Base-by-base conservation (phyloP, 1,140 invertebrate genomes). In the Drosophila lini region DNA sequence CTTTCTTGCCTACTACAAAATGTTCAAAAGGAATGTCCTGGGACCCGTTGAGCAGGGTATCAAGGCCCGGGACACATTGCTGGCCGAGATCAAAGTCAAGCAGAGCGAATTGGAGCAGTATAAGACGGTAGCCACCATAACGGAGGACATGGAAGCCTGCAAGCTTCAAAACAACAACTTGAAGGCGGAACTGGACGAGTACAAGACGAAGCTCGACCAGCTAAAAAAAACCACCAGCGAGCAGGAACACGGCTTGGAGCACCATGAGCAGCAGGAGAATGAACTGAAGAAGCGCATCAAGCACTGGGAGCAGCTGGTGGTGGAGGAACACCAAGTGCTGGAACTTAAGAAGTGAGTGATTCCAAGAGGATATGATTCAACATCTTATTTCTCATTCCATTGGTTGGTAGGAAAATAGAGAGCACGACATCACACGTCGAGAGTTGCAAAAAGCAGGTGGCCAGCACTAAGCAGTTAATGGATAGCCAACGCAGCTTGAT, bases 1-100 rank as follows among this genome's bases (percentile, higher is more conserved):
- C 34, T 91, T 85, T 32, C 64, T 56, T 28, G 83, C 69, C 6
- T 91, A 82, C 44, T 91, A 82, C 40, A 91, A 85, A 13, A 41
- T 82, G 67, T 79, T 78, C 7, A 91, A 89, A 5, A 77, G 69
- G 11, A 67, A 71, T 13, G 65, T 91, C 6, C 55, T 90, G 8
- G 47, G 42, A 1, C 77, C 74, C 0, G 63, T 83, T 7, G 63
- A 79, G 4, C 71, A 88, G 15, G 11, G 34, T 10, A 34, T 75
- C 9, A 80, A 63, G 38, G 36, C 59, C n/a, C 68, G 55, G 3
- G 76, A 81, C 7, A 44, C 61, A 0, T 44, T 85, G 8, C 64
- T 85, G 5, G 47, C 70, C 6, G 83, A 78, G 19, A 7, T 61
- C 15, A 34, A 53, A 45, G 2, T 48, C 44, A 64, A 64, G n/a